Base-by-base conservation (phyloP, 2,797 vertebrate species). In the Geotria australis region DNA sequence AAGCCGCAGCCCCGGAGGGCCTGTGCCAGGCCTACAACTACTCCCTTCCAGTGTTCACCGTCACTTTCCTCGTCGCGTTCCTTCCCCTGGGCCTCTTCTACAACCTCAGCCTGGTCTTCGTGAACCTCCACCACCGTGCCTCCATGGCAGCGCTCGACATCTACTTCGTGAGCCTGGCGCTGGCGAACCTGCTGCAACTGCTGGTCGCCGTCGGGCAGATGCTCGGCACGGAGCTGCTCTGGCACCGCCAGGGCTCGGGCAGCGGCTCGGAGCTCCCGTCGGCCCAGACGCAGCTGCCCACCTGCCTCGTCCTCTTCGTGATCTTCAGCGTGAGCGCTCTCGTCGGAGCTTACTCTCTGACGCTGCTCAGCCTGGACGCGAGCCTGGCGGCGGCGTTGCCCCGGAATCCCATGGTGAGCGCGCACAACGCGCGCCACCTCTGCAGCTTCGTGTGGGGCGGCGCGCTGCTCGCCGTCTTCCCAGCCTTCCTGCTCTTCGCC, bases 101-200 rank as follows among this genome's bases (percentile, higher is more conserved):
- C 73, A 98, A 91, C 1, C 68, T 73, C 51, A 73, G 95, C 67
- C 71, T 98, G 70, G 77, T 98, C 13, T 74, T 77, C 57, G 91
- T 82, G 60, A 95, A 98, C 67, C 77, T 98, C 59, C 80, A 77
- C 60, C 88, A 86, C 74, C 88, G 82, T 69, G 73, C 78, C 45
- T 77, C 80, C 58, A 91, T 96, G 86, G 91, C 85, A 46, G 96
- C 95, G 86, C 91, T 88, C 0, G 91, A 98, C 1, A 89, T 98
- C 58, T 96, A 98, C 63, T 96, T 94, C 1, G 83, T 95, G 66
- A 98, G 96, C 73, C 89, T 98, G 58, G 88, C 85, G 5, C 79
- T 89, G 1, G 88, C 89, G 0, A 88, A 86, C 6, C 74, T 98
- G 7, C 79, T 94, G 64, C 80, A 93, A 60, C 83, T 83, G 4